Evolutionary conservation across 2,888 invertebrate genomes (phyloP).

Genomic region (Druceiella hillmani): DNA sequence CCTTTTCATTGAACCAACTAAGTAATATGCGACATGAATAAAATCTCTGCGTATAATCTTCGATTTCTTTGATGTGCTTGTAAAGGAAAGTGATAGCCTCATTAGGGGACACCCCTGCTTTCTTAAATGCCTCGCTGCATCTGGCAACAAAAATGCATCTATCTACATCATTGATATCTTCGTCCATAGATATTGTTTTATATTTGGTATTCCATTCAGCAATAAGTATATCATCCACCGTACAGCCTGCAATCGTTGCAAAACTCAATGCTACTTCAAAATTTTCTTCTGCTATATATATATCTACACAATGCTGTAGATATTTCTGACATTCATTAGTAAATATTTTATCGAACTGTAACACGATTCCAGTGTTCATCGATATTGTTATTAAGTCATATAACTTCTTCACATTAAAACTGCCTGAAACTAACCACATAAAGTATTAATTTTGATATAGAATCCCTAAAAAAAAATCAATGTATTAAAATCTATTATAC

Average conservation of each 20-base stretch:
- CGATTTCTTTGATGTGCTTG: conserved; percentile 47
- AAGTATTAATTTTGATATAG: too few species aligned
- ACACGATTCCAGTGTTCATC: conserved; percentile 47
- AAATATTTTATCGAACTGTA: conserved; percentile 48
- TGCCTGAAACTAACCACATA: too few species aligned
- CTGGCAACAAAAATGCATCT: conserved; percentile 50
- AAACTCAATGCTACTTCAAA: conserved; percentile 56
- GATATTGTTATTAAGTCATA: conserved; percentile 54
- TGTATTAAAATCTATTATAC: too few species aligned
- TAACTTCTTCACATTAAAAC: conserved; percentile 34
- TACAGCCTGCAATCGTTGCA: conserved; percentile 45
- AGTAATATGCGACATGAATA: conserved; percentile 44
- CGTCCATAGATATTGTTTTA: conserved; percentile 33
- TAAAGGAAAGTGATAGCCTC: conserved; percentile 58
- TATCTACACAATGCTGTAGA: conserved; percentile 48
- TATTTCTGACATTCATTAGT: conserved; percentile 40
- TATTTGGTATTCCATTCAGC: conserved; percentile 52
- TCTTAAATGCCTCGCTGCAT: conserved; percentile 58
- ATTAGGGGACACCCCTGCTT: conserved; percentile 55
- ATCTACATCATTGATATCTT: conserved; percentile 36
- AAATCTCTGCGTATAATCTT: conserved; percentile 44
- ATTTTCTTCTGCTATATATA: conserved; percentile 43
- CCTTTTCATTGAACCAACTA: conserved; percentile 45
- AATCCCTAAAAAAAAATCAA: too few species aligned
- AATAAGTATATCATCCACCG: conserved; percentile 48